A percentile compares a stretch with the other conserved stretches of the same genome.
These are phyloP conservation scores for Tromatobia lineatoria DNA, from an alignment of 2,888 invertebrate genomes.

Conservation along the genomic window DNA sequence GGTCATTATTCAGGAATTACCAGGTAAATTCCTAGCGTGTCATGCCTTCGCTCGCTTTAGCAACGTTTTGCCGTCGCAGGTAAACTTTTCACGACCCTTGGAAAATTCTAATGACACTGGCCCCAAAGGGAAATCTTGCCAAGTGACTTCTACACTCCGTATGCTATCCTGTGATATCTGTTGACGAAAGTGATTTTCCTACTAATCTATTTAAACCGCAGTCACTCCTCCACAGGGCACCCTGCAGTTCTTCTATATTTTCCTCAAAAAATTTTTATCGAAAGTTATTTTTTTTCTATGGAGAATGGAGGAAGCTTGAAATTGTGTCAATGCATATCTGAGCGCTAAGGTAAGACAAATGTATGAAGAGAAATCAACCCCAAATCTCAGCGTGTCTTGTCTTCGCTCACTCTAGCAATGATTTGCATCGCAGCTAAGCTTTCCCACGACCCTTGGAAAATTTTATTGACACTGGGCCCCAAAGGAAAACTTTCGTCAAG, in stretches of 20 bases:
- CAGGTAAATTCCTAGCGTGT: constrained; percentile 28
- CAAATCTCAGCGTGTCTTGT: background rate
- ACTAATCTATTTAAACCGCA: no score
- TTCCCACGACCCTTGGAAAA: background rate
- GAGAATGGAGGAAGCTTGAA: constrained; percentile 42
- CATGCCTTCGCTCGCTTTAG: no score
- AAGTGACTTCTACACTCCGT: constrained; percentile 54
- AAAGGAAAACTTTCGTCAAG: background rate
- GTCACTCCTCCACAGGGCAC: no score
- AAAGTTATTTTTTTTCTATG: background rate
- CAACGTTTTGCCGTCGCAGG: background rate
- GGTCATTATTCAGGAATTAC: no score
- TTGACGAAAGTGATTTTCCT: constrained; percentile 72
- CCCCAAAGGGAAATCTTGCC: background rate
- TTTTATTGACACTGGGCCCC: background rate
- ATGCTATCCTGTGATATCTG: constrained; percentile 72
- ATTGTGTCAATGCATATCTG: background rate
- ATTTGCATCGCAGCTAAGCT: background rate
- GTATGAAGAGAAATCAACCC: background rate
- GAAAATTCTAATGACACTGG: background rate
- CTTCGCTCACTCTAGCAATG: no score
- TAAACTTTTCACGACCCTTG: background rate
- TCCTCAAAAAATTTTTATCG: background rate
- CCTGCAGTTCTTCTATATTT: background rate
- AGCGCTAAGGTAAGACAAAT: background rate